Conservation (phyloP, 2,888 invertebrate genomes). For the Neoascia interrupta region DNA sequence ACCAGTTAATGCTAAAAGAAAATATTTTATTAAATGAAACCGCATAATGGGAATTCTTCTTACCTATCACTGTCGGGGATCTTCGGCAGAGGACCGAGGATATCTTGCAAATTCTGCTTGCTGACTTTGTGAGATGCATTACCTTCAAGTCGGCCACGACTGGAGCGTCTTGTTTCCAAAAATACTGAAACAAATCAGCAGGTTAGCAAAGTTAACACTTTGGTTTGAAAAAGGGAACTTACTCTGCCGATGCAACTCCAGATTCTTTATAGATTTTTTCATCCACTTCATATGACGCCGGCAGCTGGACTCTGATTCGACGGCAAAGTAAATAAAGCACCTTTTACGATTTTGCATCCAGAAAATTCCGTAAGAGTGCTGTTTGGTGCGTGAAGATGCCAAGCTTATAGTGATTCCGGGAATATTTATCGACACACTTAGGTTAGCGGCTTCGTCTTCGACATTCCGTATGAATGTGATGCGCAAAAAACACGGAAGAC, state of each 20-base stretch:
- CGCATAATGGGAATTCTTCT: background rate
- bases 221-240: constrained; percentile 14
- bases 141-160: constrained; percentile 71
- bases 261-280: constrained; percentile 78
- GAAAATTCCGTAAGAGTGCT: constrained; percentile 78
- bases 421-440: constrained; percentile 78
- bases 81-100: constrained; percentile 77
- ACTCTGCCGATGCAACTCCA: constrained; percentile 77
- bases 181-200: constrained; percentile 72
- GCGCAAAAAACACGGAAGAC: constrained; percentile 79
- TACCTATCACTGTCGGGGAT: constrained; percentile 75
- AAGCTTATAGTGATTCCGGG: constrained; percentile 78
- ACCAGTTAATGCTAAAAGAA: constrained; percentile 71
- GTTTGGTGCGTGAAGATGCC: constrained; percentile 78
- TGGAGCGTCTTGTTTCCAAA: constrained; percentile 76
- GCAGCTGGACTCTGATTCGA: constrained; percentile 77
- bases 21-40: background rate
- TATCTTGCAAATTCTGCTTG: constrained; percentile 70
- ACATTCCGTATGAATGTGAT: constrained; percentile 74
- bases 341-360: constrained; percentile 79
- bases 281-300: constrained; percentile 79
- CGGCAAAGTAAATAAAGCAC: constrained; percentile 78
- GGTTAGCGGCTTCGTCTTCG: constrained; percentile 67
- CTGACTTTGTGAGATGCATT: constrained; percentile 27
- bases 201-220: background rate